These are phyloP conservation scores for Tapirus terrestris DNA, from an alignment of 2,113 vertebrate genomes.

Conservation along the genomic window DNA sequence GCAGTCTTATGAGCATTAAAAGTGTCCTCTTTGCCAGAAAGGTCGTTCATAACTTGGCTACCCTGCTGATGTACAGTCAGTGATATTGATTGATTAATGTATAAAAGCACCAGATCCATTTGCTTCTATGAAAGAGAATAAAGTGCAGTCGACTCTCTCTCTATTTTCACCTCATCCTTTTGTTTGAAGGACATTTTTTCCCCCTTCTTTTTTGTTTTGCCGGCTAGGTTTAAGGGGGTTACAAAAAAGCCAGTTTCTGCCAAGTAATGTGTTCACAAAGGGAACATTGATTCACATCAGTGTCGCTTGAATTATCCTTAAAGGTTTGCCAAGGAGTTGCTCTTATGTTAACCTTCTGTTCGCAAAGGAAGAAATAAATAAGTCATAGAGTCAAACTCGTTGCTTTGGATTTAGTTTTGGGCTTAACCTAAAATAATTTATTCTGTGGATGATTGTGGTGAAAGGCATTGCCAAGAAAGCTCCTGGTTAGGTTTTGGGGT, in stretches of 20 bases:
- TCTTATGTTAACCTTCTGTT: constrained; percentile 94
- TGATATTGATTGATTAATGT: constrained; percentile 99
- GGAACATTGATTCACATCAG: constrained; percentile 97
- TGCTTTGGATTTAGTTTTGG: constrained; percentile 50
- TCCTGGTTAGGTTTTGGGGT: not conserved
- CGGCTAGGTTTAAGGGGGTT: constrained; percentile 94
- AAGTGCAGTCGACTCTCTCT: constrained; percentile 91
- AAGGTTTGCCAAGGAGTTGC: constrained; percentile 95
- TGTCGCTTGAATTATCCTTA: constrained; percentile 97
- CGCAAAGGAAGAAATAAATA: constrained; percentile 83
- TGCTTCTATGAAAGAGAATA: constrained; percentile 97
- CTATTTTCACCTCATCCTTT: constrained; percentile 98
- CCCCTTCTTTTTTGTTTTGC: constrained; percentile 90
- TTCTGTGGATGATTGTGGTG: constrained; percentile 36
- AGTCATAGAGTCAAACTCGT: constrained; percentile 82
- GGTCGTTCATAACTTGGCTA: constrained; percentile 99
- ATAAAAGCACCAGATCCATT: constrained; percentile 99
- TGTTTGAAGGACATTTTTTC: constrained; percentile 94
- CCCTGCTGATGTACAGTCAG: constrained; percentile 97
- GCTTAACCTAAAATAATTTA: constrained; percentile 75
- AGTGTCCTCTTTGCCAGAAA: constrained; percentile 98
- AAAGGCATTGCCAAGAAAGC: constrained; percentile 6
- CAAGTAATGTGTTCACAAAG: constrained; percentile 97
- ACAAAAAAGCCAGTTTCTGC: constrained; percentile 97
- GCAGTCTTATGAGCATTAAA: constrained; percentile 96